Evolutionary conservation across 23 tunicate species (phyloP).

Genomic region (Halocynthia roretzi): DNA sequence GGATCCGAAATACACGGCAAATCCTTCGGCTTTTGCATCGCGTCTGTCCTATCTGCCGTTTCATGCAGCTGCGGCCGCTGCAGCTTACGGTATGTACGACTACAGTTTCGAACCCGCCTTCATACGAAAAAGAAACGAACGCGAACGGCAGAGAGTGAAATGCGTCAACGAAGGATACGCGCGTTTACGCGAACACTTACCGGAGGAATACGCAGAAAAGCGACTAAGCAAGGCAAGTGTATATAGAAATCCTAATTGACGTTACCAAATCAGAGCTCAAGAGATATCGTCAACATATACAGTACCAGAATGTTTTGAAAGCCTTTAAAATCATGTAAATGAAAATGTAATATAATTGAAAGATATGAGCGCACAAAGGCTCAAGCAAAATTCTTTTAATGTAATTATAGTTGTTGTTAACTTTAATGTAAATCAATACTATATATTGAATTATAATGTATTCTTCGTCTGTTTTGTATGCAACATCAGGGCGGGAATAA

Average conservation of each 20-base stretch:
- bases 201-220: conserved; percentile 82
- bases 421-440: too few species aligned
- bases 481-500: too few species aligned
- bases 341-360: background rate
- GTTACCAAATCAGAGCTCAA: too few species aligned
- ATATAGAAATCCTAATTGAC: background rate
- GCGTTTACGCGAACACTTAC: conserved; percentile 78
- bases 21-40: conserved; percentile 81
- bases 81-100: conserved; percentile 70
- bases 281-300: too few species aligned
- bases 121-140: conserved; percentile 85
- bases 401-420: too few species aligned
- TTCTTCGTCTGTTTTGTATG: too few species aligned
- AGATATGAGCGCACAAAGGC: too few species aligned
- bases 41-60: conserved; percentile 72
- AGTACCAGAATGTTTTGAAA: background rate
- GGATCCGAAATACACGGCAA: conserved; percentile 78
- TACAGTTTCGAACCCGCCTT: conserved; percentile 90
- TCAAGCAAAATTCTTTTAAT: too few species aligned
- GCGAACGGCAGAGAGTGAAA: conserved; percentile 88
- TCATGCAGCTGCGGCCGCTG: conserved; percentile 29
- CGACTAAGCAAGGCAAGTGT: conserved; percentile 72
- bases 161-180: conserved; percentile 96
- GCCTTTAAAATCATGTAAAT: background rate
- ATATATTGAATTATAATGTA: too few species aligned